Evolutionary conservation across 2,113 vertebrate genomes (phyloP), one percentile per base, ranked within the genome.

Genomic region (Laterallus jamaicensis): DNA sequence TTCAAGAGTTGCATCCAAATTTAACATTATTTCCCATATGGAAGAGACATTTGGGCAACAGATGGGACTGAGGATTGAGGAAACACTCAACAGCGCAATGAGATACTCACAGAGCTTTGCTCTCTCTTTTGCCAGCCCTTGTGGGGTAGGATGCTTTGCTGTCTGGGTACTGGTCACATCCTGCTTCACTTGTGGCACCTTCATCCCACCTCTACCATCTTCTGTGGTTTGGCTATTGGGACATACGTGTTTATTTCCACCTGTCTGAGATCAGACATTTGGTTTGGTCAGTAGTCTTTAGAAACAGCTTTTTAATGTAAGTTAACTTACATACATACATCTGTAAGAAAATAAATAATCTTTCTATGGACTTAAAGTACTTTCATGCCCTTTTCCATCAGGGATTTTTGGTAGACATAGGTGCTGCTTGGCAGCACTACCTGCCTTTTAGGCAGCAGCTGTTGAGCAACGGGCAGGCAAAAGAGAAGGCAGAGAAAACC

Each of bases 91-190:
- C 13, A 66, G 66, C 2, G 42, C 82, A 92, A 75, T 10, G 78
- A n/a, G 55, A 39, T 90, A 98, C 99, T 98, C 97, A 99, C 99
- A 97, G 88, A 96, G 97, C 95, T 97, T 97, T 47, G 56, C 90
- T 83, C 83, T 31, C 93, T 95, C 97, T 82, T 97, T 97, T 84
- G 97, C 97, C 90, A 98, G 97, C 97, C 98, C 97, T 63, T 91
- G 96, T 39, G 97, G 98, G 84, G 96, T 93, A 7, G 98, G 98
- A 68, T 92, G 97, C 16, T 94, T 94, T 71, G 95, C 96, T 29
- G 89, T 97, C 22, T 96, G 97, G 88, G 97, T 97, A 22, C 95
- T 96, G 78, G 96, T 67, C 15, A 67, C 47, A 25, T 98, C 96
- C 16, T 70, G 96, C 62, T 96, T 97, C 71, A 96, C 60, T 2